Percentiles rank a stretch among this genome's conserved stretches.
Evolutionary conservation across 1,140 invertebrate genomes (phyloP).

Genomic region (Drosophila ogumai): DNA sequence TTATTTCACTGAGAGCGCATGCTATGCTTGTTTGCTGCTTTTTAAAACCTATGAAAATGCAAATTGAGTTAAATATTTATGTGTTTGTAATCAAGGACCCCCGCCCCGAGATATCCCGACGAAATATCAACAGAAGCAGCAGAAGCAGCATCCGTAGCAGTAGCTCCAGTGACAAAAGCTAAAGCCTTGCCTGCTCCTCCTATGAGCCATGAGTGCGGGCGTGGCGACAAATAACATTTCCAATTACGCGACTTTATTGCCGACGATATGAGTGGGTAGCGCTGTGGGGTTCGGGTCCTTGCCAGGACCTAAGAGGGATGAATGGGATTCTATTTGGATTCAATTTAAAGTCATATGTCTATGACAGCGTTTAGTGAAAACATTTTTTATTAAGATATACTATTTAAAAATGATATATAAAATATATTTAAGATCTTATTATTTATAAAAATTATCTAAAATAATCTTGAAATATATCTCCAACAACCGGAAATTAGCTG

Average conservation of each 20-base stretch:
- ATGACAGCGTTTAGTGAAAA: neutral
- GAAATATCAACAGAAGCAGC: conserved; percentile 23
- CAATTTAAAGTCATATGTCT: neutral
- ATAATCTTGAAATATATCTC: neutral
- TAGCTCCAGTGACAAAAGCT: conserved; percentile 17
- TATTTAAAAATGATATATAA: no score
- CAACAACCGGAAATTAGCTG: neutral
- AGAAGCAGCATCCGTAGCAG: neutral
- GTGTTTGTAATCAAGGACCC: conserved; percentile 58
- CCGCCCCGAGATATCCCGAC: neutral
- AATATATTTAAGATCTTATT: no score
- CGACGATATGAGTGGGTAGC: conserved; percentile 30
- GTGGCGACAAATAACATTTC: conserved; percentile 34
- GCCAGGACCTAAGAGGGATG: neutral
- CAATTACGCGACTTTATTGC: conserved; percentile 54
- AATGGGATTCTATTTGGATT: conserved; percentile 11
- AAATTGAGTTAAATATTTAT: conserved; percentile 72
- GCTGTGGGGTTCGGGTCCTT: neutral
- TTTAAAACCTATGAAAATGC: conserved; percentile 68
- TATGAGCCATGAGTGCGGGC: neutral
- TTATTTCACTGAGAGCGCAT: conserved; percentile 25
- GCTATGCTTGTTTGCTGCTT: conserved; percentile 41
- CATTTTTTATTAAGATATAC: neutral
- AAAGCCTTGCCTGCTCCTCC: neutral
- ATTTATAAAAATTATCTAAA: no score